Base-by-base conservation (phyloP, 2,113 vertebrate genomes). In the Carollia perspicillata region DNA sequence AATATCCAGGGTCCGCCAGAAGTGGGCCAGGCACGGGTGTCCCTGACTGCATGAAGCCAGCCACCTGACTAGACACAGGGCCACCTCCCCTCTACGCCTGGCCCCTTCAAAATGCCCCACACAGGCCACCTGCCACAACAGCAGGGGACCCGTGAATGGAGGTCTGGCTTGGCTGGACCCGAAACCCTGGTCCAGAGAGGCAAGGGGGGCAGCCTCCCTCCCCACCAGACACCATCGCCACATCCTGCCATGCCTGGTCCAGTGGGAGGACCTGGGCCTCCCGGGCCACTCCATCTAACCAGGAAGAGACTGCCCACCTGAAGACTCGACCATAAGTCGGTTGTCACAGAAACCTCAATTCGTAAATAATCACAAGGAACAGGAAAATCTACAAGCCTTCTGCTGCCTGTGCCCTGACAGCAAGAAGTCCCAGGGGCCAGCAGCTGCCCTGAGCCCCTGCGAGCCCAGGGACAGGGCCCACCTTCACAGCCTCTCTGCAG, bases 161-260 rank as follows among this genome's bases (percentile, higher is more conserved):
- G 77, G 47, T 98, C 98, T 98, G 98, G 97, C 96, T 97, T 47
- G 99, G 97, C 91, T 98, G 97, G 80, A 42, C 42, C 47, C 17
- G 17, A 10, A 37, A 23, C 37, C 66, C 3, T 2, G 75, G 65
- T n/a, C 53, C 55, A 10, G 58, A 81, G 7, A 85, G 51, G n/a
- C 0, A 0, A 44, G 14, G 37, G 18, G 47, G 30, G 2, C 18
- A 13, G n/a, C 10, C 2, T 28, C 37, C 81, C 84, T 68, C 92
- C 77, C 58, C 84, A 5, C 28, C 18, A 1, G 49, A 28, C 49
- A 13, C 20, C 2, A 13, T 9, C n/a, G 13, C 71, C 47, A 23
- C 30, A 33, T 85, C 72, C 74, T 8, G 11, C 30, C 69, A 69
- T 6, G 13, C 58, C 53, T 4, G 65, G 84, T 55, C 40, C 40